phyloP scores from a whole-genome alignment of 2,888 invertebrate species.

The Falcaria lacertinaria region DNA sequence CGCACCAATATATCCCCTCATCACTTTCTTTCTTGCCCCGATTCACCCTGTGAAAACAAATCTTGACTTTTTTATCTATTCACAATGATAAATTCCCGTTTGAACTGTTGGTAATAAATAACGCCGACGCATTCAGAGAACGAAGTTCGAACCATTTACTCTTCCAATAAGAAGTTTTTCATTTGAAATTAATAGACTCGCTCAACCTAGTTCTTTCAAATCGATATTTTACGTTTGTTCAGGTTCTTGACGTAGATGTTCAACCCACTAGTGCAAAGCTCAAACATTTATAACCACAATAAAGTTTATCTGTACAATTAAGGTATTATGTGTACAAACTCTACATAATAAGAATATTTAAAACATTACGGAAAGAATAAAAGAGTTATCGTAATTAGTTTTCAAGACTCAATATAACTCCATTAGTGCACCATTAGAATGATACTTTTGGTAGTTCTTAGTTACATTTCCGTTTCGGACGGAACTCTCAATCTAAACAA shows the following conservation, averaged over 20 bases:
- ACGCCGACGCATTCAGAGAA: background rate
- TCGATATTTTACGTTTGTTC: background rate
- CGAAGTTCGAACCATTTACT: background rate
- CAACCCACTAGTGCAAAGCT: too few species aligned
- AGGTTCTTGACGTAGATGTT: background rate
- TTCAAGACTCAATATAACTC: background rate
- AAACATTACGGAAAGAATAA: too few species aligned
- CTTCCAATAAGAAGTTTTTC: background rate
- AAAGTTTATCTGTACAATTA: too few species aligned
- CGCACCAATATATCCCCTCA: constrained; percentile 98
- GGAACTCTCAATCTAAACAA: constrained; percentile 3
- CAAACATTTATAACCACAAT: too few species aligned
- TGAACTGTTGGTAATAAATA: background rate
- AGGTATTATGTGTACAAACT: too few species aligned
- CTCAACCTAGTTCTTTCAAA: background rate
- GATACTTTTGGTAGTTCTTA: background rate
- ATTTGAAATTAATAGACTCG: background rate
- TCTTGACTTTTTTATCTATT: constrained; percentile 5
- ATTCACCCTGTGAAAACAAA: constrained; percentile 82
- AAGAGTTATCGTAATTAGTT: background rate
- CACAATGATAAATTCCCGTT: background rate
- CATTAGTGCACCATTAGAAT: background rate
- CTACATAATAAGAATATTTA: too few species aligned
- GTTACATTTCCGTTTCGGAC: background rate
- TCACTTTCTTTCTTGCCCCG: constrained; percentile 97